Base-by-base conservation (phyloP, 2,888 invertebrate genomes). In the Nemotelus nigrinus region DNA sequence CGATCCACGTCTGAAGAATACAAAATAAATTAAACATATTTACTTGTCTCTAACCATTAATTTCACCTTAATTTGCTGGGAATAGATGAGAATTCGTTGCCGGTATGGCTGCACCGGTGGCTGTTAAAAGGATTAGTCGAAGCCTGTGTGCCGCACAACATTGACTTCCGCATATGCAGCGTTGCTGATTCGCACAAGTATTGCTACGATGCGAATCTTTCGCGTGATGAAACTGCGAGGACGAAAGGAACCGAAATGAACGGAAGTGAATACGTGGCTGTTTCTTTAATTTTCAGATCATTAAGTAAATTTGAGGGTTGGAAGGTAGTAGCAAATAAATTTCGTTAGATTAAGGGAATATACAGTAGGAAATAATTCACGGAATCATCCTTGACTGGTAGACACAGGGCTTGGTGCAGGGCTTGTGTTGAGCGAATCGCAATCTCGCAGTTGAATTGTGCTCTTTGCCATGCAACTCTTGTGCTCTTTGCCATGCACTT, bases 21-120 rank as follows among this genome's bases (percentile, higher is more conserved):
- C 71, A 45, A 44, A 71, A 71, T 71, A 71, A 71, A 71, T 71
- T 71, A 71, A 55, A 44, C 71, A 71, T 71, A 71, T 71, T 71
- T 71, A 71, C 71, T 57, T 71, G 71, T 71, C 71, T 57, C 44
- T n/a, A 45, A 71, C 71, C 45, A 71, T 71, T 71, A 71, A 71
- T 71, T 71, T 71, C 53, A 43, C 71, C 58, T 71, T 71, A 71
- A 71, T 71, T 71, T 48, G 7, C 57, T 53, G 25, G 45, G 44
- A 71, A 71, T 71, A 71, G 55, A 71, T 53, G 71, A 48, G 53
- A n/a, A 41, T 44, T 57, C 7, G 39, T 44, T 68, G 41, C 50
- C 41, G 4, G 58, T 39, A 68, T 8, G 6, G 68, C 53, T 50
- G 68, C 7, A 50, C 39, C 39, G 48, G 39, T n/a, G 68, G n/a